Evolutionary conservation across 2,113 vertebrate species (phyloP).

Genomic region (Oplegnathus fasciatus): DNA sequence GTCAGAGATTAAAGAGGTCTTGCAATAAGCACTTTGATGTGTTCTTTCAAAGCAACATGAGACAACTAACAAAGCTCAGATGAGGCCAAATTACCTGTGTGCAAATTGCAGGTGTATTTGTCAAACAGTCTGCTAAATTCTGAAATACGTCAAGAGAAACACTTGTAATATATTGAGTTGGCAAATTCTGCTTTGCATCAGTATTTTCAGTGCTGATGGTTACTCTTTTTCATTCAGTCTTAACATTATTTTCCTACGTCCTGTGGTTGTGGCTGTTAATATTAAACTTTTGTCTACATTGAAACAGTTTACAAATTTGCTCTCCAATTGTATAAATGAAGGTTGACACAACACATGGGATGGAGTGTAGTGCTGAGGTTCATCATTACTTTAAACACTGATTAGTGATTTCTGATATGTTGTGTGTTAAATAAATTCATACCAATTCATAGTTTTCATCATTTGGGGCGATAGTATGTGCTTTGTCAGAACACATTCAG

Average conservation of each 20-base stretch:
- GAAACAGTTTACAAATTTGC: neutral
- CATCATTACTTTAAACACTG: neutral
- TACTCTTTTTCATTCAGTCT: neutral
- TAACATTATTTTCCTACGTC: neutral
- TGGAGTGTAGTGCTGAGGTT: neutral
- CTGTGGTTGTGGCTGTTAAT: neutral
- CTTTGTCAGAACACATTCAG: neutral
- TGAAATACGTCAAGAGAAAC: neutral
- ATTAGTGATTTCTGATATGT: neutral
- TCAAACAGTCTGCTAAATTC: neutral
- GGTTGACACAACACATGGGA: slow-evolving; percentile 6
- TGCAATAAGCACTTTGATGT: neutral
- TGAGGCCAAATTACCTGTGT: neutral
- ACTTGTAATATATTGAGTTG: neutral
- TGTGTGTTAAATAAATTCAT: neutral
- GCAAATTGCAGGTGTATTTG: neutral
- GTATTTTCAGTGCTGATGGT: neutral
- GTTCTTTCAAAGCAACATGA: neutral
- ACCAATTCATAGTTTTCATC: slow-evolving; percentile 24
- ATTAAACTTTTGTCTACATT: neutral
- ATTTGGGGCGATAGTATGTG: neutral
- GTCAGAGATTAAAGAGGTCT: neutral
- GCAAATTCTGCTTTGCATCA: slow-evolving; percentile 1
- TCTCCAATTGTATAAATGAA: slow-evolving; percentile 18
- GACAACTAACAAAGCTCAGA: slow-evolving; percentile 1